These are phyloP conservation scores for Phalacrocorax aristotelis DNA, from an alignment of 2,113 vertebrate genomes.

Conservation along the genomic window DNA sequence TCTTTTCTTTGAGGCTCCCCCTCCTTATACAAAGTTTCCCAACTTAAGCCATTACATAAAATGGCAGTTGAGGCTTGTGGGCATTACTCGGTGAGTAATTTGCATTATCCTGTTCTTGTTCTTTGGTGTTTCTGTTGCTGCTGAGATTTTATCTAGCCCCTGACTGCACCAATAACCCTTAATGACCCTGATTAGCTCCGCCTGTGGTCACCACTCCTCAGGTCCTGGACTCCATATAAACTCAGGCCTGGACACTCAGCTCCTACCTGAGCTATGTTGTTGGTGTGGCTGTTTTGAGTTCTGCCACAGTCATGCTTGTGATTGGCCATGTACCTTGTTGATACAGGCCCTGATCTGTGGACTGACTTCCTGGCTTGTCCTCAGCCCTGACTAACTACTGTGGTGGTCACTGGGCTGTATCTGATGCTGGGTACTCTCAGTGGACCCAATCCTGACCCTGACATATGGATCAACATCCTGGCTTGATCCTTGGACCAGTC, in stretches of 20 bases:
- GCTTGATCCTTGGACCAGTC: not conserved
- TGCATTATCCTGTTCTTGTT: not conserved
- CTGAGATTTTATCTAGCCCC: not conserved
- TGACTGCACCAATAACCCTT: not conserved
- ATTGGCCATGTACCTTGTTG: not conserved
- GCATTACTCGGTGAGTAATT: not conserved
- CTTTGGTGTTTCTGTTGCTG: not conserved
- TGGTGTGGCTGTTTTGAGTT: not conserved
- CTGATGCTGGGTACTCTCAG: not conserved
- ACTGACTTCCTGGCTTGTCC: not conserved
- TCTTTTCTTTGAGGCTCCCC: not conserved
- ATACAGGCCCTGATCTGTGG: not conserved
- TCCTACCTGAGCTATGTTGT: accelerated
- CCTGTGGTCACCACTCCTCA: not conserved
- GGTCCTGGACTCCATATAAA: not conserved
- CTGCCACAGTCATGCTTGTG: not conserved
- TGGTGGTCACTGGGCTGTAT: not conserved
- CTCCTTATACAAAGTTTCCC: not conserved
- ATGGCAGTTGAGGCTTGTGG: not conserved
- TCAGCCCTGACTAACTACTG: not conserved
- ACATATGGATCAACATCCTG: not conserved
- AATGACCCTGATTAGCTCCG: not conserved
- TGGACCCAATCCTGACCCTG: not conserved
- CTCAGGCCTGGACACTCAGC: not conserved
- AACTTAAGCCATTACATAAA: not conserved